Percentiles rank a stretch among this genome's conserved stretches.
Conservation (phyloP, 2,888 invertebrate genomes). For the Trisateles emortualis region DNA sequence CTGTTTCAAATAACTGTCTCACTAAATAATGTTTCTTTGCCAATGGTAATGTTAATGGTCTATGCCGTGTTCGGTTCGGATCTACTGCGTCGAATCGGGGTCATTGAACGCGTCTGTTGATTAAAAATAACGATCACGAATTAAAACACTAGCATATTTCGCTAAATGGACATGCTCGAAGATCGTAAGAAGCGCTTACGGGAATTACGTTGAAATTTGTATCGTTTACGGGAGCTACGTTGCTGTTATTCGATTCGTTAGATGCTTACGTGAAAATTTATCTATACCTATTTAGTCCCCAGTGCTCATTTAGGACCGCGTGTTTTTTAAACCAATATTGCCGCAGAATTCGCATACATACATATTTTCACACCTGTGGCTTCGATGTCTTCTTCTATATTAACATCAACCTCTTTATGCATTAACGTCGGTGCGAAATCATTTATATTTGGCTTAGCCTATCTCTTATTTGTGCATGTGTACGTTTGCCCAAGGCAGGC, state of each 20-base stretch:
- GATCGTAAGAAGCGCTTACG: conserved; percentile 26
- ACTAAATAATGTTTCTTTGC: conserved; percentile 39
- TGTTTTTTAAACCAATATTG: no score
- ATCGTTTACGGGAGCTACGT: conserved; percentile 13
- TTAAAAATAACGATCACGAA: conserved; percentile 67
- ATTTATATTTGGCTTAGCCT: no score
- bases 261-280: conserved; percentile 7
- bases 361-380: no score
- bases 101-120: conserved; percentile 63
- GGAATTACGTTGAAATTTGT: conserved; percentile 22
- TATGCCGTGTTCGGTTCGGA: conserved; percentile 55
- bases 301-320: no score
- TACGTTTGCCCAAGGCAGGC: no score
- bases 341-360: no score
- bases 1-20: conserved; percentile 34
- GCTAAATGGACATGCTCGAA: conserved; percentile 43
- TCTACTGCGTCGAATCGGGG: conserved; percentile 59
- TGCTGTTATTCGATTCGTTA: conserved; percentile 31
- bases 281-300: no score
- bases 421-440: no score
- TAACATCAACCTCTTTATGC: no score
- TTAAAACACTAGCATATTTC: conserved; percentile 52
- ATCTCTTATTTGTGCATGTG: no score
- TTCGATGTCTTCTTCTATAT: no score
- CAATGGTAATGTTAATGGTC: conserved; percentile 42